phyloP scores from a whole-genome alignment of 1,140 invertebrate genomes.

The Pteromalus puparum region DNA sequence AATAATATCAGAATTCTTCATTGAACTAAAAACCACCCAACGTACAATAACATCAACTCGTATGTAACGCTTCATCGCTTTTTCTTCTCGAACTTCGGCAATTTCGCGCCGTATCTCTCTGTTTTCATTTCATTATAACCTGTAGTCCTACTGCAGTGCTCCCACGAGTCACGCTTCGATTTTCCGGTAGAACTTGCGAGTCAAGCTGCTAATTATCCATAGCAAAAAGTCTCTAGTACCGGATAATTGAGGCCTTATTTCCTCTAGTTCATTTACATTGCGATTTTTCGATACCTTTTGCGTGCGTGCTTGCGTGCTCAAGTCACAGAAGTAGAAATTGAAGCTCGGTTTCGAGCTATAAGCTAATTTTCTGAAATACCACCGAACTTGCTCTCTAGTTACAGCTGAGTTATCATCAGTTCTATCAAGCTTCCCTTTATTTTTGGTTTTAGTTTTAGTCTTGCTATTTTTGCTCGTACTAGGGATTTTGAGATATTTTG shows the following conservation, averaged over 20 bases:
- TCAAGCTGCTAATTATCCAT: conserved; percentile 64
- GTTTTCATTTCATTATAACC: conserved; percentile 72
- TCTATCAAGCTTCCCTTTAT: too few species aligned
- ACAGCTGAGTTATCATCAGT: too few species aligned
- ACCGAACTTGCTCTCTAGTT: too few species aligned
- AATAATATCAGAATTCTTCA: too few species aligned
- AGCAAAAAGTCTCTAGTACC: conserved; percentile 54
- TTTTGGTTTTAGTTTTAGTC: too few species aligned
- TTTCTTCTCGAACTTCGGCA: not conserved
- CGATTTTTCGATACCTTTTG: conserved; percentile 7
- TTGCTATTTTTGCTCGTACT: too few species aligned
- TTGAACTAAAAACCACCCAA: too few species aligned
- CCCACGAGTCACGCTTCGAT: not conserved
- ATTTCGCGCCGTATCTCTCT: conserved; percentile 51
- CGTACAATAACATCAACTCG: too few species aligned
- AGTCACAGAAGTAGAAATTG: not conserved
- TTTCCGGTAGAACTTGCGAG: conserved; percentile 43
- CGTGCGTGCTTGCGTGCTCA: not conserved
- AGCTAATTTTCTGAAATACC: not conserved
- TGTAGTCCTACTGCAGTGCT: not conserved
- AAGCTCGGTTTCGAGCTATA: not conserved
- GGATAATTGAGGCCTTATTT: conserved; percentile 45
- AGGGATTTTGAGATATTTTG: too few species aligned
- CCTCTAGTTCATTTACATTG: conserved; percentile 22
- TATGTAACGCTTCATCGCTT: not conserved